Evolutionary conservation across 2,113 vertebrate genomes (phyloP), one percentile per base, ranked within the genome.

Genomic region (Gadus macrocephalus): DNA sequence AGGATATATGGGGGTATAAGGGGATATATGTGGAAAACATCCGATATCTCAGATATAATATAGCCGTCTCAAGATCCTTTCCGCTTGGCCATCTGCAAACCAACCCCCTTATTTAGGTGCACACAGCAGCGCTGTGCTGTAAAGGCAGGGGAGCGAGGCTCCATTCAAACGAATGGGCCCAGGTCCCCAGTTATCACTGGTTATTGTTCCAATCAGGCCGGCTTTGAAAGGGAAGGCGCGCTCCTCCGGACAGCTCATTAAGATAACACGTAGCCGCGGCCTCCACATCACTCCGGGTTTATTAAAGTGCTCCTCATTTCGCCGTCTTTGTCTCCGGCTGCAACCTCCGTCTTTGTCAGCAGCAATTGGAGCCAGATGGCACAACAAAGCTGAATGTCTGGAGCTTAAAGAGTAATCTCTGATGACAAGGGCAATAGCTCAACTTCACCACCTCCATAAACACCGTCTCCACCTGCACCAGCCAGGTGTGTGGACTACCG

Each of bases 301-400:
- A 89, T 88, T 88, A 88, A 89, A 89, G 81, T 75, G 83, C 77
- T 76, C 78, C 84, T 89, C 89, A 88, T 89, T 88, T 89, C 75
- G 67, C 77, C 83, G 82, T 78, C 82, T 87, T 91, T 91, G 87
- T 91, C 87, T 88, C 73, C 69, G 11, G 71, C 81, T 78, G 78
- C 81, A 90, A 86, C 87, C 88, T 86, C 81, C 83, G 82, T 71
- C 81, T 90, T 89, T 89, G 89, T 91, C 84, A 85, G 85, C 74
- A 49, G 75, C 86, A 88, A 90, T 89, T 87, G 86, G 79, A 89
- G 89, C 89, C 90, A 90, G 90, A 89, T 90, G 89, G 87, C 81
- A 85, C 88, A 88, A 90, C 90, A 90, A 91, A 89, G 88, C 87
- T 78, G 68, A 53, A 76, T 84, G 87, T 85, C 89, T 85, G 80